A percentile compares a stretch with the other conserved stretches of the same genome.
phyloP scores from a whole-genome alignment of 2,888 invertebrate genomes.

The Agrotis puta region DNA sequence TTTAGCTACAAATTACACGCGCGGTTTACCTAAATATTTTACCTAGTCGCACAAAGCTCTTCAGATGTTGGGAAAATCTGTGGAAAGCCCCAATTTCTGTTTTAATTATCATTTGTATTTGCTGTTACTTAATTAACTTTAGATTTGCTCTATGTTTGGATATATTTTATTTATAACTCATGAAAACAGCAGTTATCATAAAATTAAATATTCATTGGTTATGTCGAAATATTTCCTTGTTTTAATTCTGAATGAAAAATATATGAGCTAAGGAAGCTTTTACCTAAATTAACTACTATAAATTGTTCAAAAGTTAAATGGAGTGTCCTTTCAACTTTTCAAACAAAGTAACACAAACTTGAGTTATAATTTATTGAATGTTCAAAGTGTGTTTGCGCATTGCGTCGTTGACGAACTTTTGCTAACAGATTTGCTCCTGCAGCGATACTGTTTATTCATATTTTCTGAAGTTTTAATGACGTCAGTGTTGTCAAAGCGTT shows the following conservation, averaged over 20 bases:
- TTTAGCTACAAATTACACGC: conserved; percentile 5
- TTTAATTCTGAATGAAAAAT: conserved; percentile 11
- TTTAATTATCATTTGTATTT: conserved; percentile 2
- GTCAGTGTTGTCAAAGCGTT: conserved; percentile 1
- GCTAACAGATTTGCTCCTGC: conserved; percentile 10
- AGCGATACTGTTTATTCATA: conserved; percentile 28
- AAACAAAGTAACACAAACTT: conserved; percentile 25
- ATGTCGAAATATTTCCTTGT: background rate
- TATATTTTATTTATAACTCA: background rate
- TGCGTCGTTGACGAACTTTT: conserved; percentile 46
- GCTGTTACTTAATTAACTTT: background rate
- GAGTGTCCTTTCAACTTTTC: conserved; percentile 33
- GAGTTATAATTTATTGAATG: conserved; percentile 42
- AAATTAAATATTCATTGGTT: conserved; percentile 6
- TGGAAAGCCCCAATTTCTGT: background rate
- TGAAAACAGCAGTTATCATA: background rate
- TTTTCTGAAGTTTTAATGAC: conserved; percentile 14
- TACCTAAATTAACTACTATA: conserved; percentile 36
- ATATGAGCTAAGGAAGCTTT: conserved; percentile 23
- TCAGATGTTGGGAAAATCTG: background rate
- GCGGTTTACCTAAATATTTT: conserved; percentile 10
- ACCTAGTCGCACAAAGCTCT: background rate
- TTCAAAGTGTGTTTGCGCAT: conserved; percentile 46
- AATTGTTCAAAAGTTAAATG: conserved; percentile 33
- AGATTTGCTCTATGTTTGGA: background rate